phyloP scores from a whole-genome alignment of 2,113 vertebrate species.

The Machaerirhynchus nigripectus region DNA sequence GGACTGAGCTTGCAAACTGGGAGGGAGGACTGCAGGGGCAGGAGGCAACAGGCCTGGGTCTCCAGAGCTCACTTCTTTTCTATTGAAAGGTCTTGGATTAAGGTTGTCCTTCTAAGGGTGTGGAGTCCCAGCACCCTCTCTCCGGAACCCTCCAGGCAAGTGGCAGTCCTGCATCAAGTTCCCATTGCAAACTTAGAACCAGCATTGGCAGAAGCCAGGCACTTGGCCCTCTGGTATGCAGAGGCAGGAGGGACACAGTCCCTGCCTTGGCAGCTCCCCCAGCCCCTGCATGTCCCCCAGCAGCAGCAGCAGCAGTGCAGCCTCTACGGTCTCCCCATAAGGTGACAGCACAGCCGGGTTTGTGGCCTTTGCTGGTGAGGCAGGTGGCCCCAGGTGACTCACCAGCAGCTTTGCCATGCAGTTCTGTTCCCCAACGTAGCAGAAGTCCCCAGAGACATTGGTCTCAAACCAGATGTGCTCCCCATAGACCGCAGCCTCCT shows the following conservation, averaged over 20 bases:
- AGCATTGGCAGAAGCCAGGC: not conserved
- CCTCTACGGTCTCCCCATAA: not conserved
- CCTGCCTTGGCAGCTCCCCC: not conserved
- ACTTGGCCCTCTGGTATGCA: accelerated
- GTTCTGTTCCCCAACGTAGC: conserved; percentile 93
- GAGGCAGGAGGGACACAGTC: not conserved
- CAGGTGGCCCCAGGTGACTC: conserved; percentile 20
- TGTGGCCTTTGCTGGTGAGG: not conserved
- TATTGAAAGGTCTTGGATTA: not conserved
- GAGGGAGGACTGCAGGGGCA: not conserved
- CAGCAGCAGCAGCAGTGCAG: not conserved
- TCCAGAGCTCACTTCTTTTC: not conserved
- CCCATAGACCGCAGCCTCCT: conserved; percentile 90
- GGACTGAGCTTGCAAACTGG: not conserved
- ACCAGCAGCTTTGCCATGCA: conserved; percentile 91
- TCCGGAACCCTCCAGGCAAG: not conserved
- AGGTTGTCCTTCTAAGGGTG: not conserved
- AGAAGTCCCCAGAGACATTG: conserved; percentile 91
- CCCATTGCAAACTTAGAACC: not conserved
- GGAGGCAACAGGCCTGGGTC: not conserved
- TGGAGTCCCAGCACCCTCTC: not conserved
- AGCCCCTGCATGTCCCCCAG: accelerated
- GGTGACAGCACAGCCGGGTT: not conserved
- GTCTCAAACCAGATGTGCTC: conserved; percentile 98
- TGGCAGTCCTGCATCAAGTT: not conserved